Base-by-base conservation (phyloP, 2,797 vertebrate species). In the Furcifer pardalis region DNA sequence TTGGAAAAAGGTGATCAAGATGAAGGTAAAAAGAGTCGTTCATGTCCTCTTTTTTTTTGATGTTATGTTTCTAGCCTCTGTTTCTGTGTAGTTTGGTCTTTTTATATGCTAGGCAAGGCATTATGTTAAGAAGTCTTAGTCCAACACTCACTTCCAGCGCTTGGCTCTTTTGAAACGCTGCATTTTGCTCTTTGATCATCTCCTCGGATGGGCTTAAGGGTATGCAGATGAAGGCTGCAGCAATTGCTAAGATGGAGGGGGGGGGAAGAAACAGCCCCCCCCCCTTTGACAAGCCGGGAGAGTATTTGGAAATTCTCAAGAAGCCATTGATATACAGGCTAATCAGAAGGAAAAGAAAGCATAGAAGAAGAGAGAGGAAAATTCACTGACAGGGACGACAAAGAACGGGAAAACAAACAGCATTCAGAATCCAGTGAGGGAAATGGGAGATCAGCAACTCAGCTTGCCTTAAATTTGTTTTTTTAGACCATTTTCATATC, bases 171-270 rank as follows among this genome's bases (percentile, higher is more conserved):
- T 79, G 83, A 89, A 87, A 82, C 78, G 84, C 90, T 91, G 73
- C 82, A 42, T 83, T 78, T 72, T 25, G 0, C 86, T 82, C 87
- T 91, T 91, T 91, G 89, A 92, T 94, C 89, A 82, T 83, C 49
- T 84, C 71, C 76, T 85, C 73, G 86, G 90, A 92, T 86, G 88
- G 89, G 92, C 90, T 92, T 84, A 90, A 91, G 42, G 88, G 81
- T 72, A 90, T 94, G 91, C 91, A 93, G 92, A 94, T 89, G 86
- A 94, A 91, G 84, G 87, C 83, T 86, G 78, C 72, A 78, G 85
- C 82, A 91, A 92, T 87, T 72, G 82, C 74, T 5, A 89, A 87
- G 91, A 52, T 27, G n/a, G n/a, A n/a, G n/a, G n/a, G n/a, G n/a
- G 30, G 17, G 27, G 37, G 42, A n/a, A n/a, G 77, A 83, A 83